Conservation (phyloP, 1,140 invertebrate species). For the Hetaerina americana region DNA sequence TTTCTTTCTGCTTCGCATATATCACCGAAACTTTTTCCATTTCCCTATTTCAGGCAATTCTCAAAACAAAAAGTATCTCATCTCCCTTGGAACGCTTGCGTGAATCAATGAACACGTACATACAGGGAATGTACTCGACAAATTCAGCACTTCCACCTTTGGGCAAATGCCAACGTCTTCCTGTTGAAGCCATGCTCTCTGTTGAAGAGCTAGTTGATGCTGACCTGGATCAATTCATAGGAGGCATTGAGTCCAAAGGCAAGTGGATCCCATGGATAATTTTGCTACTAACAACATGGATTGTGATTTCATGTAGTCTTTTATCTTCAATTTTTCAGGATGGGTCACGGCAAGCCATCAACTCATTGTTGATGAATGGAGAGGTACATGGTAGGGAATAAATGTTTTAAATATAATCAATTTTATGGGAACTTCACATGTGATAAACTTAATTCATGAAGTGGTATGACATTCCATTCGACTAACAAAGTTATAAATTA, state of each 20-base stretch:
- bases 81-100: background rate
- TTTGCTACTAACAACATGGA: background rate
- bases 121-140: background rate
- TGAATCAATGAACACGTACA: background rate
- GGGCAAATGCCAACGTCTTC: background rate
- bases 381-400: conserved; percentile 25
- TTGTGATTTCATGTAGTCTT: too few relatives aligned
- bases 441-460: background rate
- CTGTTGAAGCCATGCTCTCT: conserved; percentile 6
- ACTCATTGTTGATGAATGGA: conserved; percentile 35
- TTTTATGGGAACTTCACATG: background rate
- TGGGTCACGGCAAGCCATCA: conserved; percentile 37
- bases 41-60: background rate
- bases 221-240: conserved; percentile 34
- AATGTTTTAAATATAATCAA: background rate
- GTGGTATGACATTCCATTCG: background rate
- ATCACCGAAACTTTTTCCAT: background rate
- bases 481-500: background rate
- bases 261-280: background rate
- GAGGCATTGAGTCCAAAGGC: conserved; percentile 15
- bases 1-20: too few relatives aligned
- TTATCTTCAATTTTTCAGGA: conserved; percentile 23
- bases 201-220: conserved; percentile 23
- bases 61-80: background rate
- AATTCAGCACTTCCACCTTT: background rate